Evolutionary conservation across 2,797 vertebrate genomes (phyloP), one percentile per base, ranked within the genome.

Genomic region (Orientallactaga sibirica): DNA sequence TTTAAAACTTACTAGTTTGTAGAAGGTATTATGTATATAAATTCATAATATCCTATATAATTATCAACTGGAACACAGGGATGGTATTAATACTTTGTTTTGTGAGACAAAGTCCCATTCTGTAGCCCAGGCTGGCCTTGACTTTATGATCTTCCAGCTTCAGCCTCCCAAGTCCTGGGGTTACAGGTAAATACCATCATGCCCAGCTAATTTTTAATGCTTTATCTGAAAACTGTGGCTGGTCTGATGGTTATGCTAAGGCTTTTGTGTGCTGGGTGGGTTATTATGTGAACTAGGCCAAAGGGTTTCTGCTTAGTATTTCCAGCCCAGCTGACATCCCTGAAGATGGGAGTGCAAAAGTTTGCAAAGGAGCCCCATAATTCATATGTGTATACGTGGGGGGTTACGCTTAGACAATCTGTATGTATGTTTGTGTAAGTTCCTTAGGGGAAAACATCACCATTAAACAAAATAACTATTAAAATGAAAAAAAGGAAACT

Each of bases 401-500:
- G 8, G 7, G 11, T 18, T 8, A 88, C 52, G 3, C 15, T 70
- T 86, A 61, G 10, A 75, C 8, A 77, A 3, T 64, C 24, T 66
- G 22, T 29, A 22, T 75, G 16, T 14, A 3, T 73, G 20, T 1
- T 7, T 33, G 10, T 25, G 7, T 15, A 52, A 87, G 11, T 33
- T 86, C 16, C 67, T 88, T 76, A 88, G 70, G 61, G n/a, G 79
- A 85, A 52, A 0, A 81, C 88, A 68, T 67, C 7, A 84, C 73
- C 80, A 48, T 64, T 78, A 82, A 64, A 84, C 27, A 75, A 88
- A 95, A 37, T 75, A 33, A 73, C 27, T 77, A 33, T 83, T 66
- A 37, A 76, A 43, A 64, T 66, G 41, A 22, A 43, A 83, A 83
- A 64, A 91, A 68, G 33, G 43, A 70, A 27, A 62, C 25, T 80